Conservation (phyloP, 2,888 invertebrate species). For the Synergus japonicus region DNA sequence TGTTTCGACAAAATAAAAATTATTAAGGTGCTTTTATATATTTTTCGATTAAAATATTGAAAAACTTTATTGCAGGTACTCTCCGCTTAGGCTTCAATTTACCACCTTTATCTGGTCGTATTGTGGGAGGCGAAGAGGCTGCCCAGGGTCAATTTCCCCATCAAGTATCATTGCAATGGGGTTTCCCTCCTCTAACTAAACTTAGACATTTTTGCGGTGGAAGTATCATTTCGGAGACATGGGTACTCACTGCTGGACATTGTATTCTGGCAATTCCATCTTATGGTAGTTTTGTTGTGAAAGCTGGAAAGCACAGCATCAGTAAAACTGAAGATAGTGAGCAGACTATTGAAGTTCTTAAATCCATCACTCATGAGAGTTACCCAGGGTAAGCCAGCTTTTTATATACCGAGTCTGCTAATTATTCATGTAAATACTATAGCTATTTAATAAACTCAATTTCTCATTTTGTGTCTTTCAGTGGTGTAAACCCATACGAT, state of each 20-base stretch:
- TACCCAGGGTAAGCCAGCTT: constrained; percentile 64
- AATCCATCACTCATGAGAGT: constrained; percentile 70
- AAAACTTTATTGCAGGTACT: constrained; percentile 71
- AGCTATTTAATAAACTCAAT: neutral
- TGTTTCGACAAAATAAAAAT: no score
- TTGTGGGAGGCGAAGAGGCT: constrained; percentile 70
- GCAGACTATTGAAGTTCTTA: constrained; percentile 65
- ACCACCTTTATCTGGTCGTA: constrained; percentile 45
- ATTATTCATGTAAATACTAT: no score
- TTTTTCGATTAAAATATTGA: neutral
- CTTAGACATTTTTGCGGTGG: constrained; percentile 73
- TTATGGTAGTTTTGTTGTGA: constrained; percentile 75
- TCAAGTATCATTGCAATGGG: constrained; percentile 76
- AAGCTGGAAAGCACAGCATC: constrained; percentile 61
- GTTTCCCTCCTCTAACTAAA: constrained; percentile 56
- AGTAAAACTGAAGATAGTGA: constrained; percentile 68
- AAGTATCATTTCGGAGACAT: constrained; percentile 71
- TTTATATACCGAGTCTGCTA: no score
- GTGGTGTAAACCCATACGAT: constrained; percentile 77
- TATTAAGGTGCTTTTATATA: neutral
- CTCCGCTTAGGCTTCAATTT: constrained; percentile 40
- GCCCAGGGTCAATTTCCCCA: constrained; percentile 76
- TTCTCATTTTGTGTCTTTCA: constrained; percentile 52
- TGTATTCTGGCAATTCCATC: constrained; percentile 69
- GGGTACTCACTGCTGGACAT: constrained; percentile 76